Evolutionary conservation across 2,888 invertebrate species (phyloP), one percentile per base, ranked within the genome.

Genomic region (Macaria liturata): DNA sequence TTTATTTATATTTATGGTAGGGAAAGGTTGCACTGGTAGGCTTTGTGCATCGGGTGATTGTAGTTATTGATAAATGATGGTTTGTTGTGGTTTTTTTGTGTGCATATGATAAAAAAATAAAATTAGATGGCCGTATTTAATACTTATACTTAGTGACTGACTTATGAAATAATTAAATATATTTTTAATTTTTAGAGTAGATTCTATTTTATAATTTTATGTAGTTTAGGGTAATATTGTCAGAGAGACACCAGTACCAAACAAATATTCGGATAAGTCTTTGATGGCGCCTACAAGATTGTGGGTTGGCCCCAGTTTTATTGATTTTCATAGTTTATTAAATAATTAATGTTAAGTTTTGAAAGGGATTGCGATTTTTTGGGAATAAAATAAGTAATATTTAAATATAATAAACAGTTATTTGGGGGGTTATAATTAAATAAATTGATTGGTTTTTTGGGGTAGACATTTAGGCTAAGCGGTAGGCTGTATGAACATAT

Each of bases 241-340:
- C 79, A 50, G 47, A 64, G 61, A 65, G 80, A 78, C 83, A 74
- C 89, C 88, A 84, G 88, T 89, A 88, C 88, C 89, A 78, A 84
- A 82, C 76, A 73, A 81, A 88, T 88, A 87, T 76, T 88, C 88
- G 34, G 34, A 85, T 66, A 81, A 80, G 61, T 46, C 53, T 55
- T 57, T 20, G 20, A 20, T 20, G 30, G 54, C 52, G 61, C 42
- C 9, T 63, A 49, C 57, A 61, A 53, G 66, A 62, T 42, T 32
- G 9, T 46, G 9, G 46, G 48, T 32, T 53, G 6, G 46, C 54
- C 4, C 54, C 59, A 45, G 40, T 62, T 59, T 20, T 59, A 47
- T 45, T 37, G 7, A 1, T 37, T 20, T 6, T 6, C 3, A 20
- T 57, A 40, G 54, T 52, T 31, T 20, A 20, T 20, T 20, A 20